Percentiles rank a stretch among this genome's conserved stretches.
Evolutionary conservation across 2,888 invertebrate genomes (phyloP).

Genomic region (Ormyrus pomaceus): DNA sequence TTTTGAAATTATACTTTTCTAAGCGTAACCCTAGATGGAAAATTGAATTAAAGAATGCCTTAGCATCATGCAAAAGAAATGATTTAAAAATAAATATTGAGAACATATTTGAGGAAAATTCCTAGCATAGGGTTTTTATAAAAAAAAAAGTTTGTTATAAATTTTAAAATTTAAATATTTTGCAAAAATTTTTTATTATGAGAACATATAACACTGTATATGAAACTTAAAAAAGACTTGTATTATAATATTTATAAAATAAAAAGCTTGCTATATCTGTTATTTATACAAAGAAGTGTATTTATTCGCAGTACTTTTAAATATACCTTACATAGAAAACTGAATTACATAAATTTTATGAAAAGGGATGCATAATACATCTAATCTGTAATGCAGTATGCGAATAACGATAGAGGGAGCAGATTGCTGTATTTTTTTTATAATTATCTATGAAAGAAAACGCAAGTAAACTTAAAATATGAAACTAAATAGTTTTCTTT

Average conservation of each 20-base stretch:
- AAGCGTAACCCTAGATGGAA: conserved; percentile 64
- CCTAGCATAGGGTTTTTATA: too few relatives aligned
- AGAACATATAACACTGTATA: conserved; percentile 12
- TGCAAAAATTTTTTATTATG: neutral
- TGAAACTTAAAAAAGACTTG: neutral
- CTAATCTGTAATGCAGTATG: conserved; percentile 52
- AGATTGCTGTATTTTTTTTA: conserved; percentile 59
- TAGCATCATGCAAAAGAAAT: conserved; percentile 66
- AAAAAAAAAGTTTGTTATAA: neutral
- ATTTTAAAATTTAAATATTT: neutral
- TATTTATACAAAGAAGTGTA: conserved; percentile 54
- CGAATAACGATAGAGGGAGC: conserved; percentile 50
- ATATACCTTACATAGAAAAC: conserved; percentile 57
- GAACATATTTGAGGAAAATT: conserved; percentile 45
- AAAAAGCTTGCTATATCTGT: conserved; percentile 8
- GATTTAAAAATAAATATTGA: conserved; percentile 68
- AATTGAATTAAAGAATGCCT: conserved; percentile 64
- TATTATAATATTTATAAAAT: conserved; percentile 28
- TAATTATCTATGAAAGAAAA: conserved; percentile 50
- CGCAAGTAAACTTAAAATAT: conserved; percentile 55
- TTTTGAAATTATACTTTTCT: conserved; percentile 63
- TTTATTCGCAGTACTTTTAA: conserved; percentile 57
- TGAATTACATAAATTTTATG: conserved; percentile 56
- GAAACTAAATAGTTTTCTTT: conserved; percentile 40
- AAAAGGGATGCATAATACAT: conserved; percentile 53